A percentile compares a stretch with the other conserved stretches of the same genome.
Conservation (phyloP, 2,113 vertebrate species). For the Macrotis lagotis region DNA sequence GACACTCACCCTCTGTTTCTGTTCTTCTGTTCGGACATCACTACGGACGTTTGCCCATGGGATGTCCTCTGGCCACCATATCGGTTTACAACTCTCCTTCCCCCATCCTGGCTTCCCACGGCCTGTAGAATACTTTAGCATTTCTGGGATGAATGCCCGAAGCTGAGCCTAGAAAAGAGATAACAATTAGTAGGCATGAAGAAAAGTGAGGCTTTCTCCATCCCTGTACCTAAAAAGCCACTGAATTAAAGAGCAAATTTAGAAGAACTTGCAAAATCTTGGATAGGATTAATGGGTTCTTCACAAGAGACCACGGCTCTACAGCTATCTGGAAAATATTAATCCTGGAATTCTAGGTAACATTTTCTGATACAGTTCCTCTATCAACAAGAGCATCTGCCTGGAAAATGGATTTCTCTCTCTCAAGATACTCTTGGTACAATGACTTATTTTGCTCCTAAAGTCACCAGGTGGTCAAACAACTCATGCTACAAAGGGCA, state of each 20-base stretch:
- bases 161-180: conserved; percentile 91
- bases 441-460: neutral
- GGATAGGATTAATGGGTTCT: neutral
- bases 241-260: conserved; percentile 10
- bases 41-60: conserved; percentile 99
- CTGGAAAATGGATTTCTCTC: conserved; percentile 28
- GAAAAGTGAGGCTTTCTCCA: accelerated
- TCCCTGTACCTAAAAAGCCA: neutral
- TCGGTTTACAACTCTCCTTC: conserved; percentile 97
- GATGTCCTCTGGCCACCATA: conserved; percentile 99
- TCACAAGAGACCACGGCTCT: neutral
- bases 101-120: conserved; percentile 99
- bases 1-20: conserved; percentile 93
- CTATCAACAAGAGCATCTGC: conserved; percentile 18
- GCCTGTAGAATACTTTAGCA: conserved; percentile 99
- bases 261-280: neutral
- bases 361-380: conserved; percentile 19
- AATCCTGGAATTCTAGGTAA: neutral
- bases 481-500: neutral
- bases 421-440: neutral
- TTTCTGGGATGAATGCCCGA: conserved; percentile 98
- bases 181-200: neutral
- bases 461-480: neutral
- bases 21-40: conserved; percentile 97
- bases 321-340: neutral